Percentiles rank a stretch among this genome's conserved stretches.
These are phyloP conservation scores for Pseudanteris insignis DNA, from an alignment of 2,888 invertebrate genomes.

Conservation along the genomic window DNA sequence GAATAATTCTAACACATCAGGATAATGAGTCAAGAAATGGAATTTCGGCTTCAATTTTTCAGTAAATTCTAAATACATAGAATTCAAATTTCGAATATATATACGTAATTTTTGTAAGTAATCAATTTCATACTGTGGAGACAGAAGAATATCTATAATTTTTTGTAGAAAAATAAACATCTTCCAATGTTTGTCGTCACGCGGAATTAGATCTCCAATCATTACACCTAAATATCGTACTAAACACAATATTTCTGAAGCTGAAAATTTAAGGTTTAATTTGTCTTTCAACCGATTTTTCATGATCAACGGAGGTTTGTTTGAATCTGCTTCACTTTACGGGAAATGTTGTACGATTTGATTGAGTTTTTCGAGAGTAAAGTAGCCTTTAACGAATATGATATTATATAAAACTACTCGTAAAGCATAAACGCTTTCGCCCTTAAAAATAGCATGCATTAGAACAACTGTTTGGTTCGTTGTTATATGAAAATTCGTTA, in stretches of 20 bases:
- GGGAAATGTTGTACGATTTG: neutral
- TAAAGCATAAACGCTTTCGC: constrained; percentile 2
- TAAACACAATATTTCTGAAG: constrained; percentile 6
- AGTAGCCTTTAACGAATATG: neutral
- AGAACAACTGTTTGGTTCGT: constrained; percentile 2
- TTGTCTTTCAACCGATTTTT: neutral
- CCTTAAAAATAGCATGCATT: constrained; percentile 18
- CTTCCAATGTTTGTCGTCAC: constrained; percentile 1
- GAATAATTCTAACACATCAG: constrained; percentile 17
- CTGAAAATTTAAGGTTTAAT: constrained; percentile 8
- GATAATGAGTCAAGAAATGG: constrained; percentile 10
- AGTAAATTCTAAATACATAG: neutral
- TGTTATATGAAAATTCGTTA: constrained; percentile 3
- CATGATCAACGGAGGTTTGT: constrained; percentile 3
- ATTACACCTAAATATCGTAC: constrained; percentile 7
- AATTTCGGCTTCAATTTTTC: constrained; percentile 7
- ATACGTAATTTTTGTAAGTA: neutral
- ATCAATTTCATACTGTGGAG: constrained; percentile 2
- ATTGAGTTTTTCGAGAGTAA: constrained; percentile 6
- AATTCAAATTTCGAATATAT: constrained; percentile 2
- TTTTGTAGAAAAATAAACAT: neutral
- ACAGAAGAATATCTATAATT: constrained; percentile 7
- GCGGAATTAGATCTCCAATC: constrained; percentile 3
- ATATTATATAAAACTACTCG: constrained; percentile 1
- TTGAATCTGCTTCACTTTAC: constrained; percentile 1